Conservation (phyloP, 2,113 vertebrate genomes). For the Euleptes europaea region DNA sequence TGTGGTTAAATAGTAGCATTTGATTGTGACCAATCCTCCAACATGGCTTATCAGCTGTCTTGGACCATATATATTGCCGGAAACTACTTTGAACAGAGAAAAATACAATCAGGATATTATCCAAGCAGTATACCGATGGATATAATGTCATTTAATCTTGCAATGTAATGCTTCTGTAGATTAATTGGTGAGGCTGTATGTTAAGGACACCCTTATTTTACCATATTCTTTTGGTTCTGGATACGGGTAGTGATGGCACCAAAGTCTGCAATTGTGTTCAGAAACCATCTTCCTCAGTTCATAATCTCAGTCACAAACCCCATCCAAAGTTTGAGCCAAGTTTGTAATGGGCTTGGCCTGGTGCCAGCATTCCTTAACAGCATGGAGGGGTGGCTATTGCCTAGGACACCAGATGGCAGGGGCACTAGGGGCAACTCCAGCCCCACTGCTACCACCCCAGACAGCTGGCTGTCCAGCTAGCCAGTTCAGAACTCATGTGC, state of each 20-base stretch:
- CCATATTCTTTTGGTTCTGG: background rate
- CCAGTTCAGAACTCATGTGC: too few relatives aligned
- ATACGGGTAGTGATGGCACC: background rate
- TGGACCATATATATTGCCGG: slow-evolving; percentile 50
- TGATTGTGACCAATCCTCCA: slow-evolving; percentile 66
- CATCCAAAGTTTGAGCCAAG: background rate
- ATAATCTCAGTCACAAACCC: background rate
- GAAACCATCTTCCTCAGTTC: background rate
- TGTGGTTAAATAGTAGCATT: slow-evolving; percentile 60
- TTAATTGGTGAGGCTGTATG: background rate
- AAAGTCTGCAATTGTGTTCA: too few relatives aligned
- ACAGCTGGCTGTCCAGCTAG: too few relatives aligned
- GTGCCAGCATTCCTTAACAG: too few relatives aligned
- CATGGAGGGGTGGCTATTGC: too few relatives aligned
- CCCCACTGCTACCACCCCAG: too few relatives aligned
- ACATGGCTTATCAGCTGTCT: slow-evolving; percentile 40
- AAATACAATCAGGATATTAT: background rate
- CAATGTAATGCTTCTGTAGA: background rate
- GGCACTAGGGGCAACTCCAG: too few relatives aligned
- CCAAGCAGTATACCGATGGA: background rate
- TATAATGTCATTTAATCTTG: accelerated
- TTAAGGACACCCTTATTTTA: background rate
- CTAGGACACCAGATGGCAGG: too few relatives aligned
- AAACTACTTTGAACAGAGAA: slow-evolving; percentile 1
- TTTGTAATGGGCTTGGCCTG: background rate